Base-by-base conservation (phyloP, 1,140 invertebrate species). In the Metopolophium dirhodum region DNA sequence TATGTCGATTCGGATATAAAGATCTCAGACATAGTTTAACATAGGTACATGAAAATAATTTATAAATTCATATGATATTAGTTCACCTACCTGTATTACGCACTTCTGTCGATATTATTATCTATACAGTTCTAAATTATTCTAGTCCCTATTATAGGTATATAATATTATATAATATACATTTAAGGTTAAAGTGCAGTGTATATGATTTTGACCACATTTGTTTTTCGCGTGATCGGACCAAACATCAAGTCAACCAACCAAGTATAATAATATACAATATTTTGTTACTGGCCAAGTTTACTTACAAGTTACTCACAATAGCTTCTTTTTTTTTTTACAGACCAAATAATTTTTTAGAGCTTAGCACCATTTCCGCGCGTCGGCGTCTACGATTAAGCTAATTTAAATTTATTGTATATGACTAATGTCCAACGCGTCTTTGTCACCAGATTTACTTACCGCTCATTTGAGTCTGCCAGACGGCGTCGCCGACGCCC, bases 391-490 rank as follows among this genome's bases (percentile, higher is more conserved):
- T n/a, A 18, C 1, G 30, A 68, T 68, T n/a, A 14, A 68, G 7
- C 0, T n/a, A 35, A 77, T 77, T 6, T 68, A 68, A 1, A 18
- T 68, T 4, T 68, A 18, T n/a, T 68, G n/a, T 18, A 77, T n/a
- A 77, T 77, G 61, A 20, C n/a, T 77, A 20, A 77, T 77, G 61
- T 20, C 14, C 20, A 77, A 77, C 14, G 61, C 11, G 30, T 26
- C 11, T 61, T 61, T 61, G 7, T 14, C 11, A 1, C 30, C 7
- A n/a, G 14, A 77, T n/a, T n/a, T 77, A 96, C 96, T 97, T 96
- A 98, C 98, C 98, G 95, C 99, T 99, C 88, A 99, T 97, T 96
- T 99, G 99, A 0, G 99, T 99, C 95, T 99, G 99, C 99, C 99
- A 99, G 0, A 99, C 98, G 7, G 98, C 98, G 95, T 99, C 99